These are phyloP conservation scores for Dinocampus coccinellae DNA, from an alignment of 2,888 invertebrate species.

Conservation along the genomic window DNA sequence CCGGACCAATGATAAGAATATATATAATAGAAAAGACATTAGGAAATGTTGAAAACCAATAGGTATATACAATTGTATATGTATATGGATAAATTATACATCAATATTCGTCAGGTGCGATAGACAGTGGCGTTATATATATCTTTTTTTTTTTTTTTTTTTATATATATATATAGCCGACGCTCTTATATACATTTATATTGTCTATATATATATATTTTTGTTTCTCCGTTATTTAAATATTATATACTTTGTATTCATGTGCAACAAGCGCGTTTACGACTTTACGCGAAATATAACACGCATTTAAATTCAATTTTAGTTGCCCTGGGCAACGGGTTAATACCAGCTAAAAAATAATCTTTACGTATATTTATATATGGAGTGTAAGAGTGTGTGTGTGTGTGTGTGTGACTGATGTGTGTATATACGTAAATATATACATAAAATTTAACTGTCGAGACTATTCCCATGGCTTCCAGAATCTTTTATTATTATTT, in stretches of 20 bases:
- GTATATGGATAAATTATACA: background rate
- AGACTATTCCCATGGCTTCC: background rate
- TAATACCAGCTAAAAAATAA: background rate
- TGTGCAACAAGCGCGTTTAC: background rate
- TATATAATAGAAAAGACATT: background rate
- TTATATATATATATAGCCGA: background rate
- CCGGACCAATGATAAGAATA: background rate
- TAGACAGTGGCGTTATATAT: background rate
- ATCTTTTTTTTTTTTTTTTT: too few relatives aligned
- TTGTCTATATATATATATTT: background rate
- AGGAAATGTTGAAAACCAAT: background rate
- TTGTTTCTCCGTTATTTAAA: background rate
- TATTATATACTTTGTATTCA: slow-evolving; percentile 1
- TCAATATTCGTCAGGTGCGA: background rate
- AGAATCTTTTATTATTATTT: background rate
- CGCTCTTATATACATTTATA: too few relatives aligned
- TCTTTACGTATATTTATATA: background rate
- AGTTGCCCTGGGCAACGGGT: background rate
- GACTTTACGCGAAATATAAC: background rate
- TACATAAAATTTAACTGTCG: background rate
- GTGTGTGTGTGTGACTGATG: background rate
- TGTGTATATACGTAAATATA: background rate
- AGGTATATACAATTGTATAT: background rate
- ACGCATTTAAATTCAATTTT: slow-evolving; percentile 1
- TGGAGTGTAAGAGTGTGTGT: background rate